Conservation (phyloP, 2,888 invertebrate genomes). For the Apodemia hepburni region DNA sequence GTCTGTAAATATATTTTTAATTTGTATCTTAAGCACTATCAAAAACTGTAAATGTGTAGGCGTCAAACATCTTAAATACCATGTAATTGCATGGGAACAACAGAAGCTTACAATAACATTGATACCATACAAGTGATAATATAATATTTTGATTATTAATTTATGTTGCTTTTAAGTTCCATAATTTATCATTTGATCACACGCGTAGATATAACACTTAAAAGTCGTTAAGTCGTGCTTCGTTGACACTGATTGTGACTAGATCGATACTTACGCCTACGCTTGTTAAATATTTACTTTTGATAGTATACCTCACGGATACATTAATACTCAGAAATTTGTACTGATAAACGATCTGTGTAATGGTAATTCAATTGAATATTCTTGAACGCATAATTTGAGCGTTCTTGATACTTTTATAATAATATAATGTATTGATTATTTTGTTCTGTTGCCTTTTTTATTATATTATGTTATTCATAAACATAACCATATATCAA, state of each 20-base stretch:
- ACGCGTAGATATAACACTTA: constrained; percentile 45
- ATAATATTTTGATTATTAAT: constrained; percentile 32
- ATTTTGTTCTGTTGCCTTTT: neutral
- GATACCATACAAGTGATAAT: constrained; percentile 27
- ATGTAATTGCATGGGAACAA: constrained; percentile 6
- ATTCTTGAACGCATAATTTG: neutral
- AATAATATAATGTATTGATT: constrained; percentile 10
- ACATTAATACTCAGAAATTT: constrained; percentile 48
- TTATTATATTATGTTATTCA: neutral
- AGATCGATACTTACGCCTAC: constrained; percentile 58
- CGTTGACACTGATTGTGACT: constrained; percentile 58
- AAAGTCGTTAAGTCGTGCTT: constrained; percentile 44
- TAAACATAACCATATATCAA: constrained; percentile 36
- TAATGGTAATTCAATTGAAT: neutral
- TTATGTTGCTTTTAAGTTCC: constrained; percentile 34
- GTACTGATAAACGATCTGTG: neutral
- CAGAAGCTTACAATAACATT: constrained; percentile 18
- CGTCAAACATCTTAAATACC: constrained; percentile 5
- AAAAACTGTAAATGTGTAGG: neutral
- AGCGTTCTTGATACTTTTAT: neutral
- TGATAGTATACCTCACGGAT: constrained; percentile 45
- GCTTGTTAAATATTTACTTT: constrained; percentile 66
- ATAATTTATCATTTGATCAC: constrained; percentile 38
- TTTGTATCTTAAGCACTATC: neutral
- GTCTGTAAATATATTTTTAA: neutral